Percentiles rank a stretch among this genome's conserved stretches.
Conservation (phyloP, 2,797 vertebrate genomes). For the Periparus ater region DNA sequence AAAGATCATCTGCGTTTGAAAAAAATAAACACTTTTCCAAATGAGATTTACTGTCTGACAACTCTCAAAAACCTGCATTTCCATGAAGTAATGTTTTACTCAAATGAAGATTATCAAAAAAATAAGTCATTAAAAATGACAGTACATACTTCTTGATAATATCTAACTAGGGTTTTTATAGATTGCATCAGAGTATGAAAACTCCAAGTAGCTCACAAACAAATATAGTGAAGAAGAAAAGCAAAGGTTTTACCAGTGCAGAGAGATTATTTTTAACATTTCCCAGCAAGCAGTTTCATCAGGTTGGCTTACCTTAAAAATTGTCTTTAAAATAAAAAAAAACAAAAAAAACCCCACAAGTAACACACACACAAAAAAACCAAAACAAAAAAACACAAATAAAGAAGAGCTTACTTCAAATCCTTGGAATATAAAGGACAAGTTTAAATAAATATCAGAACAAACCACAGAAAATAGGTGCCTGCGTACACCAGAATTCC, state of each 20-base stretch:
- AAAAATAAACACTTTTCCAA: neutral
- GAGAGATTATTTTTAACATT: neutral
- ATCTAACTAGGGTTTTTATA: neutral
- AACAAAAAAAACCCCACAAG: too few species aligned
- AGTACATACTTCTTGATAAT: neutral
- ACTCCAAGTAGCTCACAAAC: neutral
- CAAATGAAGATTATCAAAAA: neutral
- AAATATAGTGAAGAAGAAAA: neutral
- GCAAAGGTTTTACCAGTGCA: neutral
- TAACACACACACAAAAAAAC: neutral
- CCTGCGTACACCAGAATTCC: neutral
- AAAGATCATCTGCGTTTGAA: neutral
- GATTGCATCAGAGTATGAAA: neutral
- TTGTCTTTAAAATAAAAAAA: neutral
- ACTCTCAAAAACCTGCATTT: neutral
- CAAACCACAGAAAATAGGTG: neutral
- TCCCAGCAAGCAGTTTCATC: neutral
- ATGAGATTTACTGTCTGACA: neutral
- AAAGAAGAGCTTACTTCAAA: neutral
- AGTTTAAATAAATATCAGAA: neutral
- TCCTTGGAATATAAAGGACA: neutral
- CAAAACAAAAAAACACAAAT: too few species aligned
- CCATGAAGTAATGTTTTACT: neutral
- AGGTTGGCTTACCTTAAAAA: slow-evolving; percentile 16
- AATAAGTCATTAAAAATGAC: neutral